Conservation (phyloP, 2,797 vertebrate genomes). For the Mustela erminea region DNA sequence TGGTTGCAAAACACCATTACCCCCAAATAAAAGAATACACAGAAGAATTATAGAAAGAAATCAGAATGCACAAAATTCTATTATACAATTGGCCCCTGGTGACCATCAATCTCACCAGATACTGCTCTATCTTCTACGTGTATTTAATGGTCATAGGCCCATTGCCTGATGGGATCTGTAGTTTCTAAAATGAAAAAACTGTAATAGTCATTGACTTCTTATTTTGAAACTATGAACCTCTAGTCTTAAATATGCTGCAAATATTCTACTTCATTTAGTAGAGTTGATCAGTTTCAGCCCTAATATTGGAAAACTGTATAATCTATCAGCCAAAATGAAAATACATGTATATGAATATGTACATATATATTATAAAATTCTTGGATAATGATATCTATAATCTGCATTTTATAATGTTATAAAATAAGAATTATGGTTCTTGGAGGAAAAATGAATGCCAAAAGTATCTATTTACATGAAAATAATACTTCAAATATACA, state of each 20-base stretch:
- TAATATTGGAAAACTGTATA: constrained; percentile 11
- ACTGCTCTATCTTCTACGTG: background rate
- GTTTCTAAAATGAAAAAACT: constrained; percentile 8
- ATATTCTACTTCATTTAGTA: constrained; percentile 29
- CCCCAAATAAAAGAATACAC: background rate
- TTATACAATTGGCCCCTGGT: background rate
- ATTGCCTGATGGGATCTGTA: constrained; percentile 35
- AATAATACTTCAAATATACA: constrained; percentile 25
- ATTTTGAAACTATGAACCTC: constrained; percentile 32
- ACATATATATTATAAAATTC: constrained; percentile 2
- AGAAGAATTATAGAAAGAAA: constrained; percentile 9
- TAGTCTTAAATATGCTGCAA: constrained; percentile 26
- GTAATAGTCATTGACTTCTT: constrained; percentile 8
- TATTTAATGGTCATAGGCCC: background rate
- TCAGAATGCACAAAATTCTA: background rate
- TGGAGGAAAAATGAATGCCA: background rate
- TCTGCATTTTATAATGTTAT: background rate
- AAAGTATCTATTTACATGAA: background rate
- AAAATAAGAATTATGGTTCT: constrained; percentile 24
- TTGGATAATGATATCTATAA: background rate
- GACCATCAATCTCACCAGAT: constrained; percentile 5
- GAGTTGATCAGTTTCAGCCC: constrained; percentile 9
- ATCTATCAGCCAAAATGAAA: constrained; percentile 2
- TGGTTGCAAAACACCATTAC: constrained; percentile 17
- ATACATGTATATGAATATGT: background rate